Evolutionary conservation across 2,113 vertebrate genomes (phyloP), one percentile per base, ranked within the genome.

Genomic region (Clupea harengus): DNA sequence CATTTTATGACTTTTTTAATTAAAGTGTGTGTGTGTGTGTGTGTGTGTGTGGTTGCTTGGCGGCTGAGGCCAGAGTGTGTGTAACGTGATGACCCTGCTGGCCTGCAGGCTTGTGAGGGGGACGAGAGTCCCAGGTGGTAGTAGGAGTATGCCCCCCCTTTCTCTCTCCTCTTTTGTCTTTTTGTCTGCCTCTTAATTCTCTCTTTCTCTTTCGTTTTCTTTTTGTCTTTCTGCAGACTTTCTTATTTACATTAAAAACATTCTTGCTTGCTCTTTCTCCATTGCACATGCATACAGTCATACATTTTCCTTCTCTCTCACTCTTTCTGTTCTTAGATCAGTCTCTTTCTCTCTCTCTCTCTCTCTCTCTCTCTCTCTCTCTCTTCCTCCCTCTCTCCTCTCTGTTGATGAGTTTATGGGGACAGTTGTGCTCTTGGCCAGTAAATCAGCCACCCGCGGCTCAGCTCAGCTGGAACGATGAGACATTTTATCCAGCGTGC

Each of bases 1-100:
- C 49, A 50, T 13, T 20, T 52, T 39, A 25, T 81, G n/a, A n/a
- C n/a, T 83, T 83, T 83, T 86, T 78, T 83, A 80, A 78, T 50
- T 60, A 86, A 83, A 82, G 49, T 64, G 54, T 81, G 83, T 85
- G 47, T 50, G 45, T 45, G 25, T 32, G 67, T 72, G 67, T 75
- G 67, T 75, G 67, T 75, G 67, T 67, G 64, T 67, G 64, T 9
- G n/a, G n/a, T 64, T 64, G 6, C n/a, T 64, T 28, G 67, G 67
- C 32, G 67, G 67, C 25, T 75, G n/a, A 13, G 67, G n/a, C 67
- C 67, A 75, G 64, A 13, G n/a, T 28, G 67, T 75, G 67, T 75
- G 67, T 75, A 75, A 75, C 28, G 25, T 75, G 67, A 75, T 75
- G 67, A 75, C 67, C 64, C 15, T 75, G 67, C 67, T 75, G 67